Evolutionary conservation across 2,888 invertebrate species (phyloP), one percentile per base, ranked within the genome.

Genomic region (Didymodactylos carnosus): DNA sequence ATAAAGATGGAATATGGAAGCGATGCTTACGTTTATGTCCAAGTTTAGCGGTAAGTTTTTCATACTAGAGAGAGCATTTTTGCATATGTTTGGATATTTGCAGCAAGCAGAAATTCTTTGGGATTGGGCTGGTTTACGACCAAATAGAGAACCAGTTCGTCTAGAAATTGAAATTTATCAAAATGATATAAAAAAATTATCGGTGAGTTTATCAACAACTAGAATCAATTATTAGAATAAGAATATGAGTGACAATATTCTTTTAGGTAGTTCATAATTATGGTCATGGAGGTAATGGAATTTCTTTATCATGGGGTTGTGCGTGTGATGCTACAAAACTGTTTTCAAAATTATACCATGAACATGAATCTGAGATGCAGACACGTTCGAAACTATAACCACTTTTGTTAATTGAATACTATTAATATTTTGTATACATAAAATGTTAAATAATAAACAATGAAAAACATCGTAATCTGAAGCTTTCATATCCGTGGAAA

Each of bases 231-330:
- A 41, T 51, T 29, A n/a, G 10, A 3, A 29, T 53, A 13, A 19
- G 14, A 51, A 23, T 39, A 11, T 41, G 46, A 29, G 27, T 72
- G 43, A 13, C 5, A 39, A 70, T 43, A 8, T 29, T 2, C 3
- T 43, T 71, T 43, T 46, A 88, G 86, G 86, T 94, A 41, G 88
- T 94, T 10, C 94, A 95, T 81, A 92, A 94, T 83, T 94, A 94
- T 81, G 94, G 94, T 0, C 94, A 94, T 81, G 93, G 94, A 0
- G 93, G 92, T 0, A 92, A 93, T 81, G 94, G 94, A 0, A 89
- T 94, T 0, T 90, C 90, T 76, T 88, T 91, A 46, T 90, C 91
- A 8, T 94, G 94, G 39, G 94, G 94, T 13, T 92, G 53, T 40
- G 71, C 46, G 14, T 16, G 71, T 23, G 43, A 74, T 46, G 51